Percentiles rank a stretch among this genome's conserved stretches.
These are phyloP conservation scores for Linepithema humile DNA, from an alignment of 1,140 invertebrate species.

Conservation along the genomic window DNA sequence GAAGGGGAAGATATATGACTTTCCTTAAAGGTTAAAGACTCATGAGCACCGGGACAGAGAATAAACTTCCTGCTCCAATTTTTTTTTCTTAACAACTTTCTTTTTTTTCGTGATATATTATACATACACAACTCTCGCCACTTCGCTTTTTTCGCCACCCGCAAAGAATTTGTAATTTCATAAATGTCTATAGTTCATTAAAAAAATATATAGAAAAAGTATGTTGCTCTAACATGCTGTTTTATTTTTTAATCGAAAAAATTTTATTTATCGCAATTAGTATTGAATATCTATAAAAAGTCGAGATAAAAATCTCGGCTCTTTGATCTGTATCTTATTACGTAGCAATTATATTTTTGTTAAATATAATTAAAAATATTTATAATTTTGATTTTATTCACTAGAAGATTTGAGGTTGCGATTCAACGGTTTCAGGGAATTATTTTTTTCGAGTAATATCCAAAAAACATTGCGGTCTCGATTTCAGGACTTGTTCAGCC, in stretches of 20 bases:
- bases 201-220: neutral
- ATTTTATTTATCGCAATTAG: neutral
- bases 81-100: neutral
- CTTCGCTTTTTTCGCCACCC: neutral
- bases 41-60: neutral
- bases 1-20: constrained; percentile 1
- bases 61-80: neutral
- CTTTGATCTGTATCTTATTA: neutral
- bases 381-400: neutral
- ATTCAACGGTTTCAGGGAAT: too few species aligned
- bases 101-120: neutral
- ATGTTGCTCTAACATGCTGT: neutral
- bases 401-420: too few species aligned
- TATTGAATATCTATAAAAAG: neutral
- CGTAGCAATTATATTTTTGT: neutral
- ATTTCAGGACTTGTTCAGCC: too few species aligned
- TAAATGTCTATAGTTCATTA: too few species aligned
- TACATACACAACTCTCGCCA: neutral
- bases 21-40: neutral
- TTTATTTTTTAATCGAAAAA: neutral
- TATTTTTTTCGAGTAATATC: too few species aligned
- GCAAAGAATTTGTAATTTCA: neutral
- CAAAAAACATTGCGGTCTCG: too few species aligned
- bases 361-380: neutral
- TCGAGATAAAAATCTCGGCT: neutral